Base-by-base conservation (phyloP, 2,113 vertebrate genomes). In the Solea senegalensis region DNA sequence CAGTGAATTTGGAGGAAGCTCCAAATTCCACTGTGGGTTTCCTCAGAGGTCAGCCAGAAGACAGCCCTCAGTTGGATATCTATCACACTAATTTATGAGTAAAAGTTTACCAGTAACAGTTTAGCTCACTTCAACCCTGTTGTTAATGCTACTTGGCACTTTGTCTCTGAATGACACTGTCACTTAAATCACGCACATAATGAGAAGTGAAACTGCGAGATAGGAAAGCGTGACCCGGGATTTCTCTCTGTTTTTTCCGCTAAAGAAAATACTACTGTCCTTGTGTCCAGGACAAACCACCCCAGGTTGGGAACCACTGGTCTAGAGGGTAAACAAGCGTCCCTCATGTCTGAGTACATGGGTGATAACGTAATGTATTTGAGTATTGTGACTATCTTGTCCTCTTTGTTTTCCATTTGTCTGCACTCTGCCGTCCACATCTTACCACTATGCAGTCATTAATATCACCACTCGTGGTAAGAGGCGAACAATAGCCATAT, bases 401-500 rank as follows among this genome's bases (percentile, higher is more conserved):
- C 64, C 5, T 74, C 53, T 2, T 49, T 72, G 39, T 48, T 58
- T 68, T 63, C 28, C 27, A 13, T 73, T 40, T 39, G 9, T 71
- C 21, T 55, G 34, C 15, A 16, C 14, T 64, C n/a, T 52, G 26
- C 28, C 76, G 55, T 54, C 26, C 26, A 28, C 46, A 9, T 78
- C 34, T 53, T 3, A 51, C 70, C 65, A 8, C 65, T 77, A 77
- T 83, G 1, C 66, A 68, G 64, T 49, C 13, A 73, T 65, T 72
- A 69, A 82, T 65, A 81, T 81, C 54, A 62, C 63, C 66, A 56
- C 56, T 67, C 6, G 39, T 41, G 64, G 70, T 39, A 9, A 12
- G 27, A 55, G 9, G 0, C 21, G 34, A 54, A 86, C 86, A 88
- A 88, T 66, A 16, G 53, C 63, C 43, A 28, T 49, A 59, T 28